Evolutionary conservation across 2,113 vertebrate species (phyloP).

Genomic region (Sinocyclocheilus grahami): DNA sequence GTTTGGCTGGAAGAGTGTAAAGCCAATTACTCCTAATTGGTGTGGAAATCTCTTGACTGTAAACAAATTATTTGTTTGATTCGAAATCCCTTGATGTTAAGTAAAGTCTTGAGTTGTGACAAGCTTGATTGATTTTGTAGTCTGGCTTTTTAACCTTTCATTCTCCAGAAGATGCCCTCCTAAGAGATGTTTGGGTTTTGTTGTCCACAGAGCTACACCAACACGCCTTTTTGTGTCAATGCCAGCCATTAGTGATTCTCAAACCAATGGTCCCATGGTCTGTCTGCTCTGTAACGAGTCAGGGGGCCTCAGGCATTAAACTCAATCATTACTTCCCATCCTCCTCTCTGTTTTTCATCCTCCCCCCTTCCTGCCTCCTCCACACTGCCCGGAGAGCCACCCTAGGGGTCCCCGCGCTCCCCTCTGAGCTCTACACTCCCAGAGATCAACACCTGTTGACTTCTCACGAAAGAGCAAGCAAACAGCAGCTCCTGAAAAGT

Average conservation of each 20-base stretch:
- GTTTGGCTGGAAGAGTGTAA: neutral
- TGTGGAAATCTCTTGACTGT: neutral
- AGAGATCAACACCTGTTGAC: constrained; percentile 38
- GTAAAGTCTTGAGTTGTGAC: neutral
- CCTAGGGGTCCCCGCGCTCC: constrained; percentile 7
- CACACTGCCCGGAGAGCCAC: constrained; percentile 1
- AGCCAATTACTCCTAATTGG: neutral
- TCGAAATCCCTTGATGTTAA: neutral
- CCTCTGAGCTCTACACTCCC: neutral
- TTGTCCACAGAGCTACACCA: neutral
- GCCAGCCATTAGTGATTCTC: constrained; percentile 25
- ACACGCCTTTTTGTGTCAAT: neutral
- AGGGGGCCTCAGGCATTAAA: constrained; percentile 33
- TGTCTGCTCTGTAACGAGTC: constrained; percentile 41
- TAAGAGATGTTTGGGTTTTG: neutral
- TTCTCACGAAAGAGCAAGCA: constrained; percentile 30
- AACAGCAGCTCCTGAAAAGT: neutral
- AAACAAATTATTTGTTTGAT: neutral
- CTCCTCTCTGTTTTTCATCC: neutral
- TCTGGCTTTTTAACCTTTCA: neutral
- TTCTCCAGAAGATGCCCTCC: neutral
- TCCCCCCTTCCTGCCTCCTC: constrained; percentile 17
- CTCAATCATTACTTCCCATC: constrained; percentile 48
- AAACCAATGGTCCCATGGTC: neutral
- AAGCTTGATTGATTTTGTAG: neutral